phyloP scores from a whole-genome alignment of 2,797 vertebrate species.

The Cetoscarus ocellatus region DNA sequence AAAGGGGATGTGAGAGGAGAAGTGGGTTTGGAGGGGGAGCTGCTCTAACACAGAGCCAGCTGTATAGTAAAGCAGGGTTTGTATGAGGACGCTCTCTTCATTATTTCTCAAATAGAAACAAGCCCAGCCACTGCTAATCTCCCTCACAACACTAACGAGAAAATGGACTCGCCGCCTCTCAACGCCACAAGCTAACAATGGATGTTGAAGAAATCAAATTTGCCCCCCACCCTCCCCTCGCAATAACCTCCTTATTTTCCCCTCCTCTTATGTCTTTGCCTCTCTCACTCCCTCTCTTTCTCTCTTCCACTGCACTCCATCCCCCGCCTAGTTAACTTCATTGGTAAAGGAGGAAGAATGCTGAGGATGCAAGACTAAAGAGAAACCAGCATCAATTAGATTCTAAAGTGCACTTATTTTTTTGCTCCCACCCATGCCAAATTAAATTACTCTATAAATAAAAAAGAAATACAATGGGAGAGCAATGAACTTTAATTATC shows the following conservation, averaged over 20 bases:
- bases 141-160: constrained; percentile 62
- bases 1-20: not conserved
- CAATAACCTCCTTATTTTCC: constrained; percentile 60
- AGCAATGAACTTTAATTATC: constrained; percentile 82
- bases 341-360: constrained; percentile 69
- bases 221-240: constrained; percentile 13
- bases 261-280: constrained; percentile 22
- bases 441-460: constrained; percentile 85
- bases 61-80: constrained; percentile 47
- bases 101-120: constrained; percentile 82
- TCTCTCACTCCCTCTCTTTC: constrained; percentile 13
- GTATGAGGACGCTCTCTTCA: constrained; percentile 65
- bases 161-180: constrained; percentile 65
- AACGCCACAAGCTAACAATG: constrained; percentile 73
- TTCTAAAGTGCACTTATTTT: constrained; percentile 83
- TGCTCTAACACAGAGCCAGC: constrained; percentile 28
- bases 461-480: constrained; percentile 67
- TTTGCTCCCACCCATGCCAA: constrained; percentile 66
- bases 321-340: constrained; percentile 68
- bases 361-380: constrained; percentile 76
- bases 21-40: not conserved
- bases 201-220: constrained; percentile 75
- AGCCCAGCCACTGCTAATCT: constrained; percentile 70
- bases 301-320: constrained; percentile 35
- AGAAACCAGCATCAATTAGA: constrained; percentile 80